Evolutionary conservation across 2,888 invertebrate species (phyloP), one percentile per base, ranked within the genome.

Genomic region (Lasius platythorax): DNA sequence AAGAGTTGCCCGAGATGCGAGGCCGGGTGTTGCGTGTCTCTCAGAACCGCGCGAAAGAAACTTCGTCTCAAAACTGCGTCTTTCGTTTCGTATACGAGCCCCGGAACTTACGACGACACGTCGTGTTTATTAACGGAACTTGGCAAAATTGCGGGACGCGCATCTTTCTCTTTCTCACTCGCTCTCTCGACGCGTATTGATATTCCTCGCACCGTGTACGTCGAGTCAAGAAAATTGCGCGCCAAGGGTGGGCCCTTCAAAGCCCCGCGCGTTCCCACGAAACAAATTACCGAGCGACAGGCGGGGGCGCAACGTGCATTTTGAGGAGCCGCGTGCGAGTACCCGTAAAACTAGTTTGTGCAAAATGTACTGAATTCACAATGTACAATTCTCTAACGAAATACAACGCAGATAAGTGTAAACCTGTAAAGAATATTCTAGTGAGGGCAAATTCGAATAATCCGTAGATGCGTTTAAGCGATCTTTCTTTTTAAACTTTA

Each of bases 231-330:
- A 87, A 88, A 90, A 87, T 90, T 88, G 76, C 82, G 53, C 79
- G 70, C 50, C 50, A 79, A 76, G 73, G 79, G 56, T 72, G 70
- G 82, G 61, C 30, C 84, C 86, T 88, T 87, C 84, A 88, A 88
- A 88, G 89, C 84, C n/a, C 50, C 88, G 90, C 87, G 74, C 90
- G 84, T 84, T 87, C 78, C 84, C 66, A 82, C 75, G 87, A 88
- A 90, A 90, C 84, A 87, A 90, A 90, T 90, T 88, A 85, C 85
- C 78, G 72, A 75, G 53, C 82, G 86, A 68, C 85, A 73, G 85
- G 81, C 61, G 63, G 61, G 67, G 76, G 73, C 70, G 78, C 82
- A 82, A 64, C 84, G 61, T 78, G 87, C 85, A 84, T 87, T 83
- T 87, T 84, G 84, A 83, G 82, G 50, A 83, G 82, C 76, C 82